phyloP scores from a whole-genome alignment of 2,113 vertebrate genomes.

The Melanerpes aurifrons region DNA sequence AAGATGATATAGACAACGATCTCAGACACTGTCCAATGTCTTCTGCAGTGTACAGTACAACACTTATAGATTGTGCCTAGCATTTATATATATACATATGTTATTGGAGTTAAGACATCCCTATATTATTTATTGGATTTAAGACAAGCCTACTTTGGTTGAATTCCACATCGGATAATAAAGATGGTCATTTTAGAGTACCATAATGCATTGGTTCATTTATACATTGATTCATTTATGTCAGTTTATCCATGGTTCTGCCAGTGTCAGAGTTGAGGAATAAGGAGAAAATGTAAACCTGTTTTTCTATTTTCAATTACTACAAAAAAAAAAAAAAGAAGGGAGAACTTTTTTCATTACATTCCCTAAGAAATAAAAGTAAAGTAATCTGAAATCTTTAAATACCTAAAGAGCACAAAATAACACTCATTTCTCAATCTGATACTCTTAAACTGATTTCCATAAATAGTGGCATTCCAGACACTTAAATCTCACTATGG shows the following conservation, averaged over 20 bases:
- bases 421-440: not conserved
- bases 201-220: not conserved
- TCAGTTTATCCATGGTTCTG: not conserved
- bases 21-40: not conserved
- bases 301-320: not conserved
- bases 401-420: not conserved
- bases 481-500: not conserved
- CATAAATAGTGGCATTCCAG: not conserved
- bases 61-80: fast-evolving
- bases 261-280: not conserved
- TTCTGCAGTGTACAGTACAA: not conserved
- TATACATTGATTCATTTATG: not conserved
- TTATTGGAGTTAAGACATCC: not conserved
- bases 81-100: not conserved
- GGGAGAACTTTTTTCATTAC: fast-evolving
- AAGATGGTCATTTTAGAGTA: not conserved
- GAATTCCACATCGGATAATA: not conserved
- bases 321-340: not conserved
- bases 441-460: not conserved
- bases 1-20: not conserved
- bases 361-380: not conserved
- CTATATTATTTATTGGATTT: not conserved
- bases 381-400: not conserved
- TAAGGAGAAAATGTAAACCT: not conserved
- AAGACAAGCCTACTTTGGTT: not conserved